Percentiles rank a stretch among this genome's conserved stretches.
phyloP scores from a whole-genome alignment of 2,888 invertebrate genomes.

The Nasonia oneida region DNA sequence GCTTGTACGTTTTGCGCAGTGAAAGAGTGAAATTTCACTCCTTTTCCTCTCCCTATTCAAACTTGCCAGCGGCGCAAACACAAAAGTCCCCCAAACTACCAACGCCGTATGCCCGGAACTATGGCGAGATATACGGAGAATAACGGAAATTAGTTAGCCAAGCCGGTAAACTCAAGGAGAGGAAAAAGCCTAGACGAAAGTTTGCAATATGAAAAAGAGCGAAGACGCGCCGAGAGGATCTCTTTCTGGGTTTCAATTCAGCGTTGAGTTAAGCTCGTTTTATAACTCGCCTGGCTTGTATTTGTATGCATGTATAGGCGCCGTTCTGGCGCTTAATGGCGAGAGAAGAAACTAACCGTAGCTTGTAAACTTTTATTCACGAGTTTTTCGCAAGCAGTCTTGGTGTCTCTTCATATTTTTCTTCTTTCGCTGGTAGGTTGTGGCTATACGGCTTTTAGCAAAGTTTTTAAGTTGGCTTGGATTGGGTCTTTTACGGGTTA shows the following conservation, averaged over 20 bases:
- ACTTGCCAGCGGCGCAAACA: neutral
- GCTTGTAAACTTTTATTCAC: constrained; percentile 1
- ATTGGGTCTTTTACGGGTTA: too few species aligned
- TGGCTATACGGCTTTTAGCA: too few species aligned
- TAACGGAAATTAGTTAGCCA: constrained; percentile 47
- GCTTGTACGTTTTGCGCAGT: neutral
- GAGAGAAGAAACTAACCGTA: neutral
- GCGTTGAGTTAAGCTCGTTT: constrained; percentile 5
- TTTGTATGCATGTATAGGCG: neutral
- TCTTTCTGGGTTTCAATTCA: constrained; percentile 40
- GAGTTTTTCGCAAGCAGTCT: neutral
- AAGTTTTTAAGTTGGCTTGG: too few species aligned
- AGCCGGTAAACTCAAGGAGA: constrained; percentile 38
- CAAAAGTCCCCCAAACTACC: constrained; percentile 20
- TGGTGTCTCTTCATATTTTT: neutral
- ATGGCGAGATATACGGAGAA: neutral
- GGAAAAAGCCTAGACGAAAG: neutral
- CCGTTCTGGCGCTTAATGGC: neutral
- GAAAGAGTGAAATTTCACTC: constrained; percentile 47
- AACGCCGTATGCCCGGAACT: too few species aligned
- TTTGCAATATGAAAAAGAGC: neutral
- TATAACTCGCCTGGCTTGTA: neutral
- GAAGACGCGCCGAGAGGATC: neutral
- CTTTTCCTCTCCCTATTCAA: neutral
- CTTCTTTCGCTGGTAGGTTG: neutral